Base-by-base conservation (phyloP, 2,797 vertebrate genomes). In the Miichthys miiuy region DNA sequence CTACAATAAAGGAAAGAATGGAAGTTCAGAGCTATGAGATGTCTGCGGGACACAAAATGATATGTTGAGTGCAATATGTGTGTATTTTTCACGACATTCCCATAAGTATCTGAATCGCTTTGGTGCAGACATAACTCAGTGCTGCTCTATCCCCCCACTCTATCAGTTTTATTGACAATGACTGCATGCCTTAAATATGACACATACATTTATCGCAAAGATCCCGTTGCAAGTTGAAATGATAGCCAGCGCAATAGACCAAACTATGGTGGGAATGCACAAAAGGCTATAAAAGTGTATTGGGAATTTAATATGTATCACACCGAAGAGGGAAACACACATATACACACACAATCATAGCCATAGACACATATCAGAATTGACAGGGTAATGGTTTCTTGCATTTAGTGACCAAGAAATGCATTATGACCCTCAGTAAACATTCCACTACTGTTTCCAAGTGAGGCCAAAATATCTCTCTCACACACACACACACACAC, bases 101-200 rank as follows among this genome's bases (percentile, higher is more conserved):
- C 20, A 8, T 58, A 75, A 79, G 60, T 74, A 80, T 76, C 68
- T 41, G 50, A 81, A 82, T 83, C 3, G 51, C 77, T 76, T 72
- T 4, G 0, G 9, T 23, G 3, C 55, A 58, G 58, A 38, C 23
- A 61, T 81, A 78, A 77, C 25, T 88, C 63, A 16, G 30, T 2
- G 7, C 48, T 41, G 38, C 41, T n/a, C 38, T 30, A 57, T 74
- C 75, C 27, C 27, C 48, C 12, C 21, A 41, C 74, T 72, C 25
- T 60, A 58, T 82, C 61, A 68, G 64, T 71, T 91, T 87, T 86
- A 88, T 79, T 83, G 84, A 84, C 79, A 88, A 16, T 75, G 72
- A 74, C 81, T 75, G 20, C 68, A 57, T 78, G 66, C 57, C 67
- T 88, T 84, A 76, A 81, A 86, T 62, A 74, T 20, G 30, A 78